These are phyloP conservation scores for Dolichopus griseipennis DNA, from an alignment of 2,888 invertebrate genomes.

Conservation along the genomic window DNA sequence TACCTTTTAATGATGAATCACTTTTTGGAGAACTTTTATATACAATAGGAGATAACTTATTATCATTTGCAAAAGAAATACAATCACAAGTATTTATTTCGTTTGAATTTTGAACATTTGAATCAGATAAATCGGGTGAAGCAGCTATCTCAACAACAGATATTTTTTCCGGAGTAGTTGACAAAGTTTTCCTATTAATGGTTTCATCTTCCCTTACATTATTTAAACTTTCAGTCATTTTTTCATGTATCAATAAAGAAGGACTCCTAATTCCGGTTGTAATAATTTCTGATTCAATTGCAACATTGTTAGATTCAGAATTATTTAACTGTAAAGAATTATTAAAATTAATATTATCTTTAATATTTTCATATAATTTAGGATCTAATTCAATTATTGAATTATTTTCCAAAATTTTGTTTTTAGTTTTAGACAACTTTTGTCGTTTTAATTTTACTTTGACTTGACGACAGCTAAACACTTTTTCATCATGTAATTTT, in stretches of 20 bases:
- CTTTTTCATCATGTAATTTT: neutral
- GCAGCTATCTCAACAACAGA: neutral
- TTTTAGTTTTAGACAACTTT: neutral
- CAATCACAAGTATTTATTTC: neutral
- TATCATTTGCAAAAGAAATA: too few relatives aligned
- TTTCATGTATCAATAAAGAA: neutral
- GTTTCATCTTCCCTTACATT: neutral
- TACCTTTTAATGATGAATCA: neutral
- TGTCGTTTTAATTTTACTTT: neutral
- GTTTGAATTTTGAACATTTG: neutral
- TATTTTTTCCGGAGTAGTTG: neutral
- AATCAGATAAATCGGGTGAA: neutral
- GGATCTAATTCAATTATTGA: neutral
- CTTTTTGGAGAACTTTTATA: too few relatives aligned
- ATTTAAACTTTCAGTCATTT: neutral
- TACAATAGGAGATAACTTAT: too few relatives aligned
- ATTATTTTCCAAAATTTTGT: neutral
- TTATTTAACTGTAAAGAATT: neutral
- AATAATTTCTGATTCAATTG: neutral
- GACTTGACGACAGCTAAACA: neutral
- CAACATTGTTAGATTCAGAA: neutral
- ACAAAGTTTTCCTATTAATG: neutral
- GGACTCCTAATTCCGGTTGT: neutral
- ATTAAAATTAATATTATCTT: neutral
- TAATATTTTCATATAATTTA: neutral